Evolutionary conservation across 2,888 invertebrate species (phyloP).

Genomic region (Pyrocoelia pectoralis): DNA sequence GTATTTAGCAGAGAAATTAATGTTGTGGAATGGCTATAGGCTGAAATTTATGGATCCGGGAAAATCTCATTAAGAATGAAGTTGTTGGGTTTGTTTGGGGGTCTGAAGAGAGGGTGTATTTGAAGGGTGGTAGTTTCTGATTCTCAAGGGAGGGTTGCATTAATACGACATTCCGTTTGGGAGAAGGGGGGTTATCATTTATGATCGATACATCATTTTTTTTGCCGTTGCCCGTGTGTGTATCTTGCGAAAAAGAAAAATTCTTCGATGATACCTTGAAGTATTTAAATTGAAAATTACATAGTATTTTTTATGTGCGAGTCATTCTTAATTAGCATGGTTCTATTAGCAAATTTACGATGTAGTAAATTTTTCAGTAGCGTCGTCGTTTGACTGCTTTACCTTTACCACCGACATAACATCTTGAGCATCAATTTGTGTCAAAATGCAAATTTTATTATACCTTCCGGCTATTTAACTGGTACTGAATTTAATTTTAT

Average conservation of each 20-base stretch:
- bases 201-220: conserved; percentile 33
- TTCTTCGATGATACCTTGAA: neutral
- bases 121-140: conserved; percentile 26
- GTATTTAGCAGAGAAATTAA: conserved; percentile 63
- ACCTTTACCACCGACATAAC: conserved; percentile 1
- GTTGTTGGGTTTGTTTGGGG: conserved; percentile 58
- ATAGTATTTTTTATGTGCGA: neutral
- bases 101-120: conserved; percentile 17
- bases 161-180: conserved; percentile 32
- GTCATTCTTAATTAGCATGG: neutral
- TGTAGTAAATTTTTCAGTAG: conserved; percentile 18
- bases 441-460: conserved; percentile 39
- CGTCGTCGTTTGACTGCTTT: conserved; percentile 1
- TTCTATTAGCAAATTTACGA: conserved; percentile 12
- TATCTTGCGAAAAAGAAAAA: conserved; percentile 5
- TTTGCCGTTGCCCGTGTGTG: neutral
- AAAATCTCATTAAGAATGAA: conserved; percentile 63
- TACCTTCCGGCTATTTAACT: conserved; percentile 32
- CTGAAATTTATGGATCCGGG: conserved; percentile 62
- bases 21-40: conserved; percentile 62
- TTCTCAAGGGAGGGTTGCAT: conserved; percentile 32
- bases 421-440: conserved; percentile 34
- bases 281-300: neutral
- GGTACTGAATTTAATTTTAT: conserved; percentile 29
- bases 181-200: conserved; percentile 26